A percentile compares a stretch with the other conserved stretches of the same genome.
Conservation (phyloP, 2,888 invertebrate genomes). For the Nebria salina region DNA sequence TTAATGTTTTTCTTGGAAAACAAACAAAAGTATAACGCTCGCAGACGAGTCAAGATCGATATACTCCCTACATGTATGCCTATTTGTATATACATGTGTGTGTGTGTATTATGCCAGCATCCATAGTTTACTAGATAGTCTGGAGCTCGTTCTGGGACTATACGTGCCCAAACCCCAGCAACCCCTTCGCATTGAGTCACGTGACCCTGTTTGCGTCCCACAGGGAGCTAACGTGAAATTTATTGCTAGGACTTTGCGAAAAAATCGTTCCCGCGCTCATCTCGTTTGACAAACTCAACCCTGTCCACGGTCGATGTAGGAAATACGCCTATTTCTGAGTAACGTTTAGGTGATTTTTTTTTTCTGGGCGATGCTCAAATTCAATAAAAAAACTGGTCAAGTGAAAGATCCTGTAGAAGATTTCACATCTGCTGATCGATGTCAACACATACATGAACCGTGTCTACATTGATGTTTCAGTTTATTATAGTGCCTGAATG, state of each 20-base stretch:
- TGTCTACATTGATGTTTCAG: too few relatives aligned
- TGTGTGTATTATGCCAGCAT: slow-evolving; percentile 15
- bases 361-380: background rate
- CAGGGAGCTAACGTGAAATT: slow-evolving; percentile 32
- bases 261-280: slow-evolving; percentile 11
- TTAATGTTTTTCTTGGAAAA: slow-evolving; percentile 27
- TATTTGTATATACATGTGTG: background rate
- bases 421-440: background rate
- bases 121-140: slow-evolving; percentile 40
- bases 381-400: background rate
- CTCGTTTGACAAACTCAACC: background rate
- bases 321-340: slow-evolving; percentile 13
- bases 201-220: background rate
- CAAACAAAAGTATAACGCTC: slow-evolving; percentile 8
- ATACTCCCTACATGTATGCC: slow-evolving; percentile 6
- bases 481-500: too few relatives aligned
- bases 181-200: background rate
- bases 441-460: too few relatives aligned
- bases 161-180: slow-evolving; percentile 4
- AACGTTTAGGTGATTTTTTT: background rate
- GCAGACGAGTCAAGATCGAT: background rate
- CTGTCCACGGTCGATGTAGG: background rate
- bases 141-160: background rate
- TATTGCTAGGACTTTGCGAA: slow-evolving; percentile 23
- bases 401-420: background rate